Evolutionary conservation across 1,140 invertebrate genomes (phyloP), one percentile per base, ranked within the genome.

Genomic region (Lasaia peninsularis): DNA sequence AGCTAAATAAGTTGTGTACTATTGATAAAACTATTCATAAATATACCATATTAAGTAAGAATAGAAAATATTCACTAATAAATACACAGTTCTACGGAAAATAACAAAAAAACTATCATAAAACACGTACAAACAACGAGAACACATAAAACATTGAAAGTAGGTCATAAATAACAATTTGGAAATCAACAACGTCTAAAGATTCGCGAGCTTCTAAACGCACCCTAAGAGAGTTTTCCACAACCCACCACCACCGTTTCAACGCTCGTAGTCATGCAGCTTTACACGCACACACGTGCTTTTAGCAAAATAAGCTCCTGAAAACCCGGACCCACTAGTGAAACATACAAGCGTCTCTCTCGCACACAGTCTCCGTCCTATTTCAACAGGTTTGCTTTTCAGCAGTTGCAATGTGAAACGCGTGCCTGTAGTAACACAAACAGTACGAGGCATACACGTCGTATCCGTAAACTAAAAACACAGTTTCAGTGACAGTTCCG

Each of bases 301-400:
- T 62, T 53, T 68, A 76, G 73, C 74, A 78, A 85, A 88, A 84
- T 84, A 86, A 84, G 78, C 82, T 75, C 62, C 82, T 81, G 82
- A 86, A 86, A 82, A 56, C 77, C 58, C 58, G 48, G 18, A 59
- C 71, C 69, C 50, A 28, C 44, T 40, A 49, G 64, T 12, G 58
- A 64, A 64, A 69, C 18, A 20, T 65, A 32, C 2, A 20, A 49
- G 16, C 62, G 59, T 88, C 81, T 69, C 78, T 49, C 67, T 88
- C 76, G 64, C 73, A 53, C 83, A 51, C 75, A 71, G 73, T 68
- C 67, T 62, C 64, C 78, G 75, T 84, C 77, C 81, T 70, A 86
- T 85, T 88, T 88, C 85, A 88, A 88, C 85, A 88, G 85, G 85
- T 88, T 88, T 86, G 81, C 78, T 73, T 88, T 88, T 88, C 83